Percentiles rank a stretch among this genome's conserved stretches.
Evolutionary conservation across 2,797 vertebrate species (phyloP).

Genomic region (Echeneis naucrates): DNA sequence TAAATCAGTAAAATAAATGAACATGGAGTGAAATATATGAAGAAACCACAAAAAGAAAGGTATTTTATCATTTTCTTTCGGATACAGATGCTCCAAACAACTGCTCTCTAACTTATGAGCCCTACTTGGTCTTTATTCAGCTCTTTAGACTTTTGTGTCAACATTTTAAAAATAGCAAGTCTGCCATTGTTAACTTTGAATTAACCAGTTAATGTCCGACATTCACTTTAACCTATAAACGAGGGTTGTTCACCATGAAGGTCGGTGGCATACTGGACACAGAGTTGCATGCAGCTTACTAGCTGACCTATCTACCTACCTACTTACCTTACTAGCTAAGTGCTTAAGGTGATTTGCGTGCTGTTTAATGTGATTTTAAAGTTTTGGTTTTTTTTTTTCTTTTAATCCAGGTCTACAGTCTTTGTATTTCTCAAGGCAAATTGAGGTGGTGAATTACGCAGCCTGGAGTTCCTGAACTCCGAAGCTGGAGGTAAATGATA

Average conservation of each 20-base stretch:
- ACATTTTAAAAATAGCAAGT: background rate
- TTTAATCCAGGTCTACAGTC: background rate
- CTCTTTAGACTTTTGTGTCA: background rate
- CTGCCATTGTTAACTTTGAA: background rate
- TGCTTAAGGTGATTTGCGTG: too few relatives aligned
- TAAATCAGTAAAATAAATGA: background rate
- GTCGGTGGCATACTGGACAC: too few relatives aligned
- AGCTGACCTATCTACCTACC: too few relatives aligned
- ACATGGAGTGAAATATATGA: background rate
- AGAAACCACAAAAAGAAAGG: background rate
- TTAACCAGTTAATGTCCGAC: background rate
- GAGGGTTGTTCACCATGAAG: background rate
- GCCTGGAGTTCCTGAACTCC: too few relatives aligned
- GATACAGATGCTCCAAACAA: background rate
- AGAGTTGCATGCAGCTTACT: too few relatives aligned
- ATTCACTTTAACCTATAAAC: slow-evolving; percentile 2
- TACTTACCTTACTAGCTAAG: background rate
- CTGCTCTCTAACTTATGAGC: background rate
- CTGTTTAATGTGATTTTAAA: background rate
- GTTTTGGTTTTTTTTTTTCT: background rate
- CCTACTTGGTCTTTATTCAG: too few relatives aligned
- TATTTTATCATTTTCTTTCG: slow-evolving; percentile 1
- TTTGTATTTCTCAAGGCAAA: background rate
- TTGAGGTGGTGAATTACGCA: background rate
- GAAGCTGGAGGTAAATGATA: slow-evolving; percentile 1